A percentile compares a stretch with the other conserved stretches of the same genome.
Conservation (phyloP, 2,888 invertebrate genomes). For the Leptinotarsa tumamoca region DNA sequence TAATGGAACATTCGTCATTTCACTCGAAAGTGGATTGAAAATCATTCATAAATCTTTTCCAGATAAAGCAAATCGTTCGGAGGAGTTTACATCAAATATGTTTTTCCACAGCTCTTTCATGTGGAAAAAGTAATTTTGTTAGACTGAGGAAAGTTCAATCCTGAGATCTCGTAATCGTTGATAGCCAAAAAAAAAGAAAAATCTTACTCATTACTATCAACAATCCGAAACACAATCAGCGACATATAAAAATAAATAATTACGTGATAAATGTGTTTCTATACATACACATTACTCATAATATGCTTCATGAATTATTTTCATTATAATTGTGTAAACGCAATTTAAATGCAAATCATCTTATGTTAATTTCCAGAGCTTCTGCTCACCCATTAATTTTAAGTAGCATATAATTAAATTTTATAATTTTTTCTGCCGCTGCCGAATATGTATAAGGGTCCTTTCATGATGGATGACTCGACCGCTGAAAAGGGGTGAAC, state of each 20-base stretch:
- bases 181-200: constrained; percentile 1
- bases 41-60: no score
- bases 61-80: no score
- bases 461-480: constrained; percentile 43
- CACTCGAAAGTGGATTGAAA: no score
- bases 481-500: constrained; percentile 49
- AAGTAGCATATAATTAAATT: constrained; percentile 80
- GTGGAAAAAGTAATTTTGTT: no score
- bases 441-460: constrained; percentile 63
- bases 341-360: constrained; percentile 69
- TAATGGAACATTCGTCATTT: no score
- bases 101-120: no score
- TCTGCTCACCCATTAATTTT: constrained; percentile 73
- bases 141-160: not conserved
- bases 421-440: constrained; percentile 63
- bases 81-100: no score
- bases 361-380: constrained; percentile 66
- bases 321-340: constrained; percentile 67
- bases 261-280: constrained; percentile 62
- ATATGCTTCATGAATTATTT: constrained; percentile 66
- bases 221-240: constrained; percentile 46
- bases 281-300: constrained; percentile 62
- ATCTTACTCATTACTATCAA: constrained; percentile 27
- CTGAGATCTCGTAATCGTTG: constrained; percentile 1
- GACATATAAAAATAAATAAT: constrained; percentile 56